phyloP scores from a whole-genome alignment of 2,888 invertebrate genomes.

The Trichopria drosophilae region DNA sequence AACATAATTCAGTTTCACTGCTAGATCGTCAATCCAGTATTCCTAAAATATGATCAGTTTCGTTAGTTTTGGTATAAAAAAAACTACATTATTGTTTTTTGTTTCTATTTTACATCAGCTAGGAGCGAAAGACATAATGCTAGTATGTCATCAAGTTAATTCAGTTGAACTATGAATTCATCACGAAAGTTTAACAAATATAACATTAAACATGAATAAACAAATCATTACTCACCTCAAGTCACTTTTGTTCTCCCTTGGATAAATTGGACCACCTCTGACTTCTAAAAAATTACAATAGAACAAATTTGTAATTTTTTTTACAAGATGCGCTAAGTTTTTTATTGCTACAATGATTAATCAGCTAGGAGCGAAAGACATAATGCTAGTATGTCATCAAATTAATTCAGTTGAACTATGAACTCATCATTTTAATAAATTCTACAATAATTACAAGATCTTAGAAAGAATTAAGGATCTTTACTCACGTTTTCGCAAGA shows the following conservation, averaged over 20 bases:
- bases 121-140: constrained; percentile 15
- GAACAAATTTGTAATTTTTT: neutral
- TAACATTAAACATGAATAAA: too few species aligned
- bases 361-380: constrained; percentile 25
- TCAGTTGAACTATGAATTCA: constrained; percentile 31
- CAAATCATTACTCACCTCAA: too few species aligned
- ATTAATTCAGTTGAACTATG: constrained; percentile 33
- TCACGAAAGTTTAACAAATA: too few species aligned
- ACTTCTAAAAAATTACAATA: neutral
- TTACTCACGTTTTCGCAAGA: too few species aligned
- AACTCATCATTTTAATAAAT: constrained; percentile 24
- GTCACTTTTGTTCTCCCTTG: too few species aligned
- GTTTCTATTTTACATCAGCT: constrained; percentile 9
- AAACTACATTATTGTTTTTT: neutral
- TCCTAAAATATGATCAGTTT: neutral
- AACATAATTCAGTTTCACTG: neutral
- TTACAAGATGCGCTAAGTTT: neutral
- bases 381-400: constrained; percentile 14
- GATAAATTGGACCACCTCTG: too few species aligned
- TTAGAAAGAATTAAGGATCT: neutral
- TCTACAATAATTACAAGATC: neutral
- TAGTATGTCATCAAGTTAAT: constrained; percentile 17
- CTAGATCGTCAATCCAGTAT: neutral
- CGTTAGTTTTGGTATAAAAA: neutral
- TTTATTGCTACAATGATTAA: neutral